Evolutionary conservation across 2,888 invertebrate species (phyloP).

Genomic region (Platycheirus rosarum): DNA sequence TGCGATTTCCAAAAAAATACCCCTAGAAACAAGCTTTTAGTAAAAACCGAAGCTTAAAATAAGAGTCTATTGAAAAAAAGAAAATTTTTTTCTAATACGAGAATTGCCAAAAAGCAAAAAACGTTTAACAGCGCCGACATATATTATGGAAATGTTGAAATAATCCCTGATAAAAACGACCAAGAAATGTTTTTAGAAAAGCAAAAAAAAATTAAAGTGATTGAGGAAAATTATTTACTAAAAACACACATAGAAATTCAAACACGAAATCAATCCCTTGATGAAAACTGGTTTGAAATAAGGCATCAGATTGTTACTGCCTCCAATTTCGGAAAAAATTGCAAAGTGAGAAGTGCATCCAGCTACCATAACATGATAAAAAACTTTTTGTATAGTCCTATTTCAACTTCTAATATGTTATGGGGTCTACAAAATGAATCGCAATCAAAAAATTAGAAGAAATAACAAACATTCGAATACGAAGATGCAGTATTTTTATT

Average conservation of each 20-base stretch:
- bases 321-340: not conserved
- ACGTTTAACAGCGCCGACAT: not conserved
- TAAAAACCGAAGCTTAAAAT: not conserved
- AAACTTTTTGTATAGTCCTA: not conserved
- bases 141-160: not conserved
- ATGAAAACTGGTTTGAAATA: not conserved
- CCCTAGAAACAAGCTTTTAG: not conserved
- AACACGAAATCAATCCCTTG: not conserved
- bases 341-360: not conserved
- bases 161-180: not conserved
- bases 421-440: not conserved
- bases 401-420: not conserved
- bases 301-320: not conserved
- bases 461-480: not conserved
- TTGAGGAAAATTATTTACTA: not conserved
- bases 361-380: not conserved
- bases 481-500: not conserved
- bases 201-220: not conserved
- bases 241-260: not conserved
- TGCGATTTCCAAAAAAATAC: not conserved
- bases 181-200: too few relatives aligned
- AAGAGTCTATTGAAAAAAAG: not conserved
- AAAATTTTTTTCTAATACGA: not conserved
- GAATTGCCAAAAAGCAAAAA: too few relatives aligned
- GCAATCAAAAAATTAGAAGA: constrained; percentile 2